Evolutionary conservation across 1,140 invertebrate genomes (phyloP), one percentile per base, ranked within the genome.

Genomic region (Agraylea sexmaculata): DNA sequence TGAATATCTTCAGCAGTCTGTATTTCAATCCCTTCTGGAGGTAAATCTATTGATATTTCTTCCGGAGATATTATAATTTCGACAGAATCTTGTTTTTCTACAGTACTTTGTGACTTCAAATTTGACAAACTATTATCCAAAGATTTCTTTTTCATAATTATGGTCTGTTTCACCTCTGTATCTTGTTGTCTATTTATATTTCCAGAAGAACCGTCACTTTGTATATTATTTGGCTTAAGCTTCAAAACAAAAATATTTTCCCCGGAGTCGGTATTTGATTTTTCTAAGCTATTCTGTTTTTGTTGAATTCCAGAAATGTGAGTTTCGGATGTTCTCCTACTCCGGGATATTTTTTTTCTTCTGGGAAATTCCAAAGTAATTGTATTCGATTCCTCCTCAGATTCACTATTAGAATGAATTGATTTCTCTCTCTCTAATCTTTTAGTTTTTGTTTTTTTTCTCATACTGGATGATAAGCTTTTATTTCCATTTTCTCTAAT

Each of bases 321-420:
- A 41, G 54, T 60, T 40, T 68, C 65, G 4, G 64, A 63, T 10
- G 56, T 52, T 30, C 58, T 47, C 40, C 62, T 50, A 3, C 59
- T 57, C 35, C 62, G 53, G 6, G 44, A 8, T 2, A 38, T 19
- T 51, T 68, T 68, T 18, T 58, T 49, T 52, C 65, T 52, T 45
- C 60, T 58, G 3, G 65, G 65, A 47, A 68, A 64, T 47, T 68
- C 65, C 1, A 68, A 62, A 13, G 65, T 68, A 0, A 68, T 59
- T 3, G 64, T 68, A 43, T 63, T 62, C 0, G 66, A 56, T 19
- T 66, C 63, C 4, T 51, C 58, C 38, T 66, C 65, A 2, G 59
- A 60, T 40, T 68, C 65, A 46, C 57, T 66, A 35, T 66, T 64
- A 7, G 65, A 66, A n/a, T 64, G 65, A 36, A 66, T 62, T 2